phyloP scores from a whole-genome alignment of 1,140 invertebrate genomes.

The Trigoniulus corallinus region DNA sequence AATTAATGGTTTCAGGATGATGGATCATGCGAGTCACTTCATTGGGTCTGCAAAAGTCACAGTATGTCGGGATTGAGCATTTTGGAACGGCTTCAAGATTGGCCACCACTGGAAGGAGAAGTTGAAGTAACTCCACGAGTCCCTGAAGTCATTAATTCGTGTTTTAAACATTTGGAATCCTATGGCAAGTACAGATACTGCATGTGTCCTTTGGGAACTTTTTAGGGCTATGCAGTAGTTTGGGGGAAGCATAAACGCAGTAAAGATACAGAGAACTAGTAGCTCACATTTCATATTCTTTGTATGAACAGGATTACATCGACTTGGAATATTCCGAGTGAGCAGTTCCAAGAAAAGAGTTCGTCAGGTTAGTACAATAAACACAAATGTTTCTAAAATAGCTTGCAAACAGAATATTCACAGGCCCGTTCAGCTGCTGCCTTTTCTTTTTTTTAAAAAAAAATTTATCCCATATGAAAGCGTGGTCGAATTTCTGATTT shows the following conservation, averaged over 20 bases:
- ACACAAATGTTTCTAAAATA: too few species aligned
- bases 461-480: too few species aligned
- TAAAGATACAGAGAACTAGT: too few species aligned
- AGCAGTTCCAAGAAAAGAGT: constrained; percentile 78
- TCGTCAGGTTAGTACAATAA: constrained; percentile 54
- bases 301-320: constrained; percentile 47
- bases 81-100: constrained; percentile 11
- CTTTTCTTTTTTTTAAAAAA: too few species aligned
- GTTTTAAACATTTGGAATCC: constrained; percentile 58
- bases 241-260: too few species aligned
- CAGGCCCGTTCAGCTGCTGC: background rate
- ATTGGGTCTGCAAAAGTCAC: constrained; percentile 36
- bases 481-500: too few species aligned
- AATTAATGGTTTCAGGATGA: too few species aligned
- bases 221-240: too few species aligned
- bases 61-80: constrained; percentile 20
- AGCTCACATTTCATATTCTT: too few species aligned
- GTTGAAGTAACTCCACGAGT: constrained; percentile 18
- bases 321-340: constrained; percentile 74
- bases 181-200: constrained; percentile 34
- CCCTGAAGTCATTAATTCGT: constrained; percentile 54
- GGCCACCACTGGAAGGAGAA: constrained; percentile 13
- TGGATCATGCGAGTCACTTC: constrained; percentile 48
- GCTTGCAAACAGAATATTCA: background rate
- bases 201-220: background rate